Conservation (phyloP, 2,113 vertebrate genomes). For the Zosterops hypoxanthus region DNA sequence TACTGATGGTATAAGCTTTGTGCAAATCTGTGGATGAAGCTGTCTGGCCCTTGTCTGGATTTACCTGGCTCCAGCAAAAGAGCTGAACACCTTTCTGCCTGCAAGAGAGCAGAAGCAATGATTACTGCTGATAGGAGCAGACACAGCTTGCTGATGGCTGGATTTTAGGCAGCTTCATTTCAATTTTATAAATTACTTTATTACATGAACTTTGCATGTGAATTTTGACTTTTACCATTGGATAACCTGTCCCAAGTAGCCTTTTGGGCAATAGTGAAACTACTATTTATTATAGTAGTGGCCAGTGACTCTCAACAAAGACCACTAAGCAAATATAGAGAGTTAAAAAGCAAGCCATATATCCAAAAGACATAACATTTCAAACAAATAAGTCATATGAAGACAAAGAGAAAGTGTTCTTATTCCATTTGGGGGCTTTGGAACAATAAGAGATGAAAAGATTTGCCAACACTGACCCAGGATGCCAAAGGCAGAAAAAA, state of each 20-base stretch:
- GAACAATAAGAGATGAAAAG: neutral
- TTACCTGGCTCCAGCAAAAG: constrained; percentile 76
- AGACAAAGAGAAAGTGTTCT: neutral
- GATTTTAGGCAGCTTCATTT: constrained; percentile 78
- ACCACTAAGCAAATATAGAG: neutral
- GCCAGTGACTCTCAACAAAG: neutral
- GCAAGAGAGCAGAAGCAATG: constrained; percentile 52
- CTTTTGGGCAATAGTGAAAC: neutral
- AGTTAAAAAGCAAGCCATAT: neutral
- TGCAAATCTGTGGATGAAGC: constrained; percentile 76
- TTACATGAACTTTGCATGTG: neutral
- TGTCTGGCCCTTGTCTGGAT: constrained; percentile 80
- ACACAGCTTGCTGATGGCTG: constrained; percentile 78
- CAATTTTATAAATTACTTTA: constrained; percentile 30
- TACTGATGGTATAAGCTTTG: constrained; percentile 78
- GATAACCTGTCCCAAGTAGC: neutral
- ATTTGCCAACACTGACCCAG: neutral
- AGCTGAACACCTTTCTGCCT: constrained; percentile 76
- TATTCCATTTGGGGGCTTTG: neutral
- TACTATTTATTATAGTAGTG: neutral
- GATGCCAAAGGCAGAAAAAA: neutral
- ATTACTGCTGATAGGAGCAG: constrained; percentile 72
- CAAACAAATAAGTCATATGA: neutral
- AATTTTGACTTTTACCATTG: neutral
- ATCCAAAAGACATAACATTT: neutral